Percentiles rank a stretch among this genome's conserved stretches.
These are phyloP conservation scores for Sebastes diaconus DNA, from an alignment of 2,797 vertebrate genomes.

Conservation along the genomic window DNA sequence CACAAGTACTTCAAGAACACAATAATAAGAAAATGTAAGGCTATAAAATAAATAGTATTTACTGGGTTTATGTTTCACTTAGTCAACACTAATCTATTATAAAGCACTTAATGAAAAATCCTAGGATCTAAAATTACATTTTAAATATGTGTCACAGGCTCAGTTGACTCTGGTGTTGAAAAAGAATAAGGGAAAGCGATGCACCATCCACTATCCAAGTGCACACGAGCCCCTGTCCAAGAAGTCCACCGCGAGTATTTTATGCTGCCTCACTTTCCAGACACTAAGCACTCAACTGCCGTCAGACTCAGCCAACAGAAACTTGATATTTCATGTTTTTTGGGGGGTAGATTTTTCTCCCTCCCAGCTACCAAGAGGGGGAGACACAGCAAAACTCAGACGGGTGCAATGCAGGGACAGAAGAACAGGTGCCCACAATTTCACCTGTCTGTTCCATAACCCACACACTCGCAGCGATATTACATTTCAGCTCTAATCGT, in stretches of 20 bases:
- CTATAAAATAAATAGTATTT: not conserved
- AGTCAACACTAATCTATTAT: conserved; percentile 5
- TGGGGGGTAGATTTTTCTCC: conserved; percentile 39
- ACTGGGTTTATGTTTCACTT: not conserved
- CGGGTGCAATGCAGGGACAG: conserved; percentile 48
- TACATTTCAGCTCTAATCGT: conserved; percentile 62
- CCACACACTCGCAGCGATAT: conserved; percentile 33
- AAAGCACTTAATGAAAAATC: conserved; percentile 16
- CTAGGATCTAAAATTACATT: conserved; percentile 24
- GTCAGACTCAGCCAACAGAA: conserved; percentile 58
- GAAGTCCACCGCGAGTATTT: conserved; percentile 37
- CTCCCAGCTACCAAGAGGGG: conserved; percentile 72
- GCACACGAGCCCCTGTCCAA: conserved; percentile 40
- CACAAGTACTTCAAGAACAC: not conserved
- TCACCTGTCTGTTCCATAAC: conserved; percentile 69
- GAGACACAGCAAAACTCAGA: conserved; percentile 66
- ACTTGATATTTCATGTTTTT: conserved; percentile 65
- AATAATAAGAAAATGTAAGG: not conserved
- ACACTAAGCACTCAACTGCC: conserved; percentile 60
- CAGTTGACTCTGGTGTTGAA: conserved; percentile 15
- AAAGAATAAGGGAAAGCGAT: conserved; percentile 24
- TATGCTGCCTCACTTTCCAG: conserved; percentile 60
- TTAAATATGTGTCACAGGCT: conserved; percentile 30
- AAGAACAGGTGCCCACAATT: conserved; percentile 74
- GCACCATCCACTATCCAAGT: conserved; percentile 31